Evolutionary conservation across 2,797 vertebrate genomes (phyloP).

Genomic region (Pempheris klunzingeri): DNA sequence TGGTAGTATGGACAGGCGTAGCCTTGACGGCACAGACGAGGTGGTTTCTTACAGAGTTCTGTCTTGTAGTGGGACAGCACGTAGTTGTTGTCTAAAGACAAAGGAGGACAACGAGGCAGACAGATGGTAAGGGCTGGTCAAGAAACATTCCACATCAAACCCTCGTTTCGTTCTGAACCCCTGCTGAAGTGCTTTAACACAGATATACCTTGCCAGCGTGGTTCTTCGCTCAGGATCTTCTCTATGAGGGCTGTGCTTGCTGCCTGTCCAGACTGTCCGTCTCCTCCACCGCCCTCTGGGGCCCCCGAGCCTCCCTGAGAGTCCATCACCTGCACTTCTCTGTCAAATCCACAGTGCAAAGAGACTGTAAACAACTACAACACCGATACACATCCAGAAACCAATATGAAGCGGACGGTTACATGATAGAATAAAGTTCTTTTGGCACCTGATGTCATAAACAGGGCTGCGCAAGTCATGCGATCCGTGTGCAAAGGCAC

Average conservation of each 20-base stretch:
- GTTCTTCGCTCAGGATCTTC: slow-evolving; percentile 96
- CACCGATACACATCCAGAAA: neutral
- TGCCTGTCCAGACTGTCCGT: slow-evolving; percentile 94
- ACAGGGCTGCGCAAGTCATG: slow-evolving; percentile 97
- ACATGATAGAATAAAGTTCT: neutral
- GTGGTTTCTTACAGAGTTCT: slow-evolving; percentile 98
- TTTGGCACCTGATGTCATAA: slow-evolving; percentile 93
- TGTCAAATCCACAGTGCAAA: slow-evolving; percentile 64
- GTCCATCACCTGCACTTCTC: slow-evolving; percentile 97
- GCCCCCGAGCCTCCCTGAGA: slow-evolving; percentile 92
- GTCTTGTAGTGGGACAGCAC: slow-evolving; percentile 99
- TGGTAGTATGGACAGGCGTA: slow-evolving; percentile 99
- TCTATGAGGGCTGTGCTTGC: slow-evolving; percentile 99
- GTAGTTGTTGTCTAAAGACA: slow-evolving; percentile 91
- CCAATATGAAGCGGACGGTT: neutral
- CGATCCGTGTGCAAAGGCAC: slow-evolving; percentile 97
- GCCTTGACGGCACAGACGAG: slow-evolving; percentile 97
- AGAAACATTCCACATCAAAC: neutral
- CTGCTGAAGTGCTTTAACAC: neutral
- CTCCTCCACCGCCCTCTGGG: slow-evolving; percentile 90
- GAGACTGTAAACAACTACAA: neutral
- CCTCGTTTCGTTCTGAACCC: neutral
- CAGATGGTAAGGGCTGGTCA: neutral
- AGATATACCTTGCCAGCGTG: slow-evolving; percentile 95
- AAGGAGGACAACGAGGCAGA: neutral